Base-by-base conservation (phyloP, 2,113 vertebrate genomes). In the Plectropomus leopardus region DNA sequence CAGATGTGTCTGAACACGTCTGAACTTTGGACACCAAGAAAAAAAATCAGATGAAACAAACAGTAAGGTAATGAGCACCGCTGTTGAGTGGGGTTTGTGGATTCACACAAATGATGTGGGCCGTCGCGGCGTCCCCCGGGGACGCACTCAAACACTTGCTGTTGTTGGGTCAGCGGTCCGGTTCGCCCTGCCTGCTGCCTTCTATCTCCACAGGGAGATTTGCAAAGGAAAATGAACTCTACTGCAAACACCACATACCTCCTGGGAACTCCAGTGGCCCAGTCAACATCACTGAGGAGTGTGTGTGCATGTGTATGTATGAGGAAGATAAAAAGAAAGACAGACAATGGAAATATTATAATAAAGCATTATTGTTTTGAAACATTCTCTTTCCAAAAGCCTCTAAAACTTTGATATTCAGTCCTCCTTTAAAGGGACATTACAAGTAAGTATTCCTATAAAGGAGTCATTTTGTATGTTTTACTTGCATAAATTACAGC, bases 251-350 rank as follows among this genome's bases (percentile, higher is more conserved):
- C 73, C 54, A 50, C 36, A 30, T 4, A 48, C 68, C 86, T 85
- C 81, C 30, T 30, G 88, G 86, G 91, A 83, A 57, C 47, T 7
- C 15, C n/a, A 30, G 53, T 23, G 70, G 48, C 77, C 81, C 82
- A 68, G 68, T 80, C 80, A 77, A 32, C 64, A 66, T 59, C 70
- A n/a, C 69, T 44, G 74, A 66, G 60, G 8, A 23, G 1, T 7
- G 23, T 71, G 30, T 55, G 32, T 40, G n/a, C 47, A 55, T 54
- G 69, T 13, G 19, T 24, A 2, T 65, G 30, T 30, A 7, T 57
- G 70, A 36, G 30, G 5, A 28, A 51, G 21, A 67, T 15, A 16
- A 78, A 63, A 23, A 61, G 16, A 51, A 42, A 40, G 19, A 23
- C 30, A 58, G 34, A 86, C 58, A 76, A 86, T 80, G 19, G 5